phyloP scores from a whole-genome alignment of 2,113 vertebrate genomes.

The Triplophysa tibetana region DNA sequence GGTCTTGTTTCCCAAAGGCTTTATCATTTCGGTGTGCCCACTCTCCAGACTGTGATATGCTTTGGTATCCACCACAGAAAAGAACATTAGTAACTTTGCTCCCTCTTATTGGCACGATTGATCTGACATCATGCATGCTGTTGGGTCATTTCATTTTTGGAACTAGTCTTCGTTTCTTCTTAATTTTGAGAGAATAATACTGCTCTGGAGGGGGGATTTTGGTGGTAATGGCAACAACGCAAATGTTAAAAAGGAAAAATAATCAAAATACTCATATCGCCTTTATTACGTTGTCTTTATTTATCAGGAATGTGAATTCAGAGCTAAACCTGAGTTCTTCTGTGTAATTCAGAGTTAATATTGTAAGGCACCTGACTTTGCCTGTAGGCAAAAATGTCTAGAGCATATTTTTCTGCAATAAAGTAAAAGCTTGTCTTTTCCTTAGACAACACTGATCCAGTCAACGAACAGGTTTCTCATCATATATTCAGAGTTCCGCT shows the following conservation, averaged over 20 bases:
- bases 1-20: slow-evolving; percentile 61
- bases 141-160: slow-evolving; percentile 27
- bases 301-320: too few species aligned
- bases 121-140: slow-evolving; percentile 70
- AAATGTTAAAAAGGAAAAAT: too few species aligned
- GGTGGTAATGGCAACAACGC: background rate
- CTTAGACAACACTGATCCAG: too few species aligned
- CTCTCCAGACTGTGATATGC: slow-evolving; percentile 67
- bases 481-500: too few species aligned
- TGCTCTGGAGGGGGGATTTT: background rate
- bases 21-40: slow-evolving; percentile 64
- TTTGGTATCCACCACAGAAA: slow-evolving; percentile 51
- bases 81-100: slow-evolving; percentile 71
- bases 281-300: too few species aligned
- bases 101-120: slow-evolving; percentile 70
- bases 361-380: too few species aligned
- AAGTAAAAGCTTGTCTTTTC: background rate
- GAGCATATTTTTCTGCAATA: background rate
- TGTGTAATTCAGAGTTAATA: too few species aligned
- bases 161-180: slow-evolving; percentile 14
- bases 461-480: too few species aligned
- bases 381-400: too few species aligned
- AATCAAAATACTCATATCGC: too few species aligned
- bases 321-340: too few species aligned
- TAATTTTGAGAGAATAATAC: slow-evolving; percentile 28